Conservation (phyloP, 2,888 invertebrate species). For the Nephrotoma flavescens region DNA sequence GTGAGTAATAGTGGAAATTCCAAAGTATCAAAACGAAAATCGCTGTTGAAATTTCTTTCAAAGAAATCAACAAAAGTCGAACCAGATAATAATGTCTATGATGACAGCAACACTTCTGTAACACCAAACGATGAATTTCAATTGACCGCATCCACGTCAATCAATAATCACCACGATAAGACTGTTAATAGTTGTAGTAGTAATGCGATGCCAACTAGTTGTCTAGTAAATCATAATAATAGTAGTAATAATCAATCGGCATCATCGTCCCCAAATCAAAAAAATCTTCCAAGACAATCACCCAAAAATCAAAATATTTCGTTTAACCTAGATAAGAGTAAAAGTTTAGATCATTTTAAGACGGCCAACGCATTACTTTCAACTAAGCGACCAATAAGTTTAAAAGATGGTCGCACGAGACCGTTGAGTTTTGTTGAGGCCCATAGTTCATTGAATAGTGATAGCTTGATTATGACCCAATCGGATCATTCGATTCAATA, state of each 20-base stretch:
- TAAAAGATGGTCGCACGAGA: background rate
- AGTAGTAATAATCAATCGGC: background rate
- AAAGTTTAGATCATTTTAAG: background rate
- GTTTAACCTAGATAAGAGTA: background rate
- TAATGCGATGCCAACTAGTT: conserved; percentile 30
- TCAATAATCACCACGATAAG: background rate
- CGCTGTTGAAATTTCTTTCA: background rate
- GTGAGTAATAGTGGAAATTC: background rate
- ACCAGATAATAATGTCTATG: background rate
- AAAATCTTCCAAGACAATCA: conserved; percentile 14
- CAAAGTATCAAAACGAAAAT: background rate
- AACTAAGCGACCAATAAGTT: conserved; percentile 15
- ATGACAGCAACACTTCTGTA: background rate
- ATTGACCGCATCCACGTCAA: background rate
- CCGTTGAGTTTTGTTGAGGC: background rate
- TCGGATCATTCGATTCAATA: conserved; percentile 9
- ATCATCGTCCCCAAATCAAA: conserved; percentile 21
- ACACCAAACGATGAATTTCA: background rate
- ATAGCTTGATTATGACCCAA: background rate
- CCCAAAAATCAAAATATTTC: conserved; percentile 19
- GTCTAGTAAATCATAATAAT: conserved; percentile 25
- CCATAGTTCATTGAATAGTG: background rate
- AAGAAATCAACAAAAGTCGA: background rate
- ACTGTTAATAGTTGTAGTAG: conserved; percentile 24
- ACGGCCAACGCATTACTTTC: conserved; percentile 23